Conservation (phyloP, 2,888 invertebrate species). For the Nephrotoma flavescens region DNA sequence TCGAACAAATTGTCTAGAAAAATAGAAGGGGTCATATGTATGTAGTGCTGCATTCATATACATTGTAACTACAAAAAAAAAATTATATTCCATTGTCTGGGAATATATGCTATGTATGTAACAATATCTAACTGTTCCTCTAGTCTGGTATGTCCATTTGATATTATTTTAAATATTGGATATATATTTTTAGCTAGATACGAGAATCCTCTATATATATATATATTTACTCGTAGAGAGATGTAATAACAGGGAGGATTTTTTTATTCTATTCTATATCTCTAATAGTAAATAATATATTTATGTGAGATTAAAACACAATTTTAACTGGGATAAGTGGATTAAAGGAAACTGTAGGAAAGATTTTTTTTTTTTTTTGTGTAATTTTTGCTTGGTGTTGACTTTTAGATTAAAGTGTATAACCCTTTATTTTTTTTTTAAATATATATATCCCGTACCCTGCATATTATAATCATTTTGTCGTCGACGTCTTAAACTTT, state of each 20-base stretch:
- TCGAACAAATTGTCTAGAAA: slow-evolving; percentile 25
- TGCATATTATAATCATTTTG: background rate
- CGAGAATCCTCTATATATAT: background rate
- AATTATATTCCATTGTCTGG: background rate
- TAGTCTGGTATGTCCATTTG: background rate
- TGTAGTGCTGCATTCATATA: background rate
- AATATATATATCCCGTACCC: background rate
- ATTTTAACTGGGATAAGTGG: slow-evolving; percentile 4
- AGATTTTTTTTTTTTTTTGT: background rate
- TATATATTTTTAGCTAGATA: background rate
- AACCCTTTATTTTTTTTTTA: background rate
- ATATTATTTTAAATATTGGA: background rate
- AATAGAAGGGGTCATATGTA: slow-evolving; percentile 10
- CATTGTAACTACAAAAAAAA: background rate
- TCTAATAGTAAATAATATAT: slow-evolving; percentile 1
- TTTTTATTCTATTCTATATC: background rate
- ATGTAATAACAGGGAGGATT: background rate
- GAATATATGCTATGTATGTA: background rate
- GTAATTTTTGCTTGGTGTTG: slow-evolving; percentile 4
- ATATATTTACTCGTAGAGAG: background rate
- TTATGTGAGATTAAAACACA: slow-evolving; percentile 4
- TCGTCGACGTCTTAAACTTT: background rate
- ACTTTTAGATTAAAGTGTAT: slow-evolving; percentile 2
- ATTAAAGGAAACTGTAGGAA: slow-evolving; percentile 1
- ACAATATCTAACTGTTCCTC: background rate